Conservation (phyloP, 2,113 vertebrate species). For the Crotalus viridis region DNA sequence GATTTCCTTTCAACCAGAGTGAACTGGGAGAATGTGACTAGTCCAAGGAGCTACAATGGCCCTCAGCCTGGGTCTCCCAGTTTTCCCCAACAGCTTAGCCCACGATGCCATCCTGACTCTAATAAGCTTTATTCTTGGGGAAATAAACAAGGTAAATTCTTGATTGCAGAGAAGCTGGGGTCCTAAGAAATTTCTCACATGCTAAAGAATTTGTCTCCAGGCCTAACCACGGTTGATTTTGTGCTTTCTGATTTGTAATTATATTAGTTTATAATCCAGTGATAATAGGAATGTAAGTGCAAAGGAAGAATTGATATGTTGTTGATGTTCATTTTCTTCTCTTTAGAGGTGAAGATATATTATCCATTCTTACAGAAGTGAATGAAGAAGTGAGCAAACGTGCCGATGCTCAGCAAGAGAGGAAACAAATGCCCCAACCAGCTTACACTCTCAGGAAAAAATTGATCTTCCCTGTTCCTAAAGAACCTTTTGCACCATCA, state of each 20-base stretch:
- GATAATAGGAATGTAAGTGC: not conserved
- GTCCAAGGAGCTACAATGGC: not conserved
- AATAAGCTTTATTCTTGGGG: not conserved
- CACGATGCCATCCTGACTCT: not conserved
- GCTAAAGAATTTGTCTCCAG: not conserved
- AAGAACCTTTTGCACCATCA: not conserved
- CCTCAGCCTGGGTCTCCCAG: not conserved
- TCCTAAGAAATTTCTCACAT: not conserved
- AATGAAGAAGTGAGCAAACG: conserved; percentile 80
- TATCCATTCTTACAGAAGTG: conserved; percentile 86
- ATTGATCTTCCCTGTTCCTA: conserved; percentile 78
- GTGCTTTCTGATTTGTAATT: not conserved
- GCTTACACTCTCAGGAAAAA: conserved; percentile 77
- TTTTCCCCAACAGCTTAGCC: not conserved
- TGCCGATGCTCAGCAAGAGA: fast-evolving
- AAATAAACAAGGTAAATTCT: not conserved
- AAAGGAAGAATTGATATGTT: not conserved
- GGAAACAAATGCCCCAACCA: conserved; percentile 88
- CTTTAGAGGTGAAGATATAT: conserved; percentile 76
- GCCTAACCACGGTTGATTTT: not conserved
- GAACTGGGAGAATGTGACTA: not conserved
- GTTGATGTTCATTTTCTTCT: not conserved
- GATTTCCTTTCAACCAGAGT: not conserved
- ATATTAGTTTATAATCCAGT: not conserved
- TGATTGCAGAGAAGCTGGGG: not conserved